A percentile compares a stretch with the other conserved stretches of the same genome.
Conservation (phyloP, 2,888 invertebrate genomes). For the Tinea trinotella region DNA sequence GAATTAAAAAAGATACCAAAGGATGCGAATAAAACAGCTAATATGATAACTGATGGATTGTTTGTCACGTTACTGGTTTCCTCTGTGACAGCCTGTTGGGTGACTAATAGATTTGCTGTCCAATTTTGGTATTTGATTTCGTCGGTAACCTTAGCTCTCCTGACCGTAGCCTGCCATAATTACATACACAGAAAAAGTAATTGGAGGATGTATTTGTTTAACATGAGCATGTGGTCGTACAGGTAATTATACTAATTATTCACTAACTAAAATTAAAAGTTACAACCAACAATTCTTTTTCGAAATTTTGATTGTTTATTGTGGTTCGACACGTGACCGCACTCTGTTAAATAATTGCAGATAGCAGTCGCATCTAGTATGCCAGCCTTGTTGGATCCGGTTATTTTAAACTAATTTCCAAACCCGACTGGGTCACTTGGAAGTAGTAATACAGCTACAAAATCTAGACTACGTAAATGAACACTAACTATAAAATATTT, state of each 20-base stretch:
- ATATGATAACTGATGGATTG: constrained; percentile 48
- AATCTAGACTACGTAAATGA: no score
- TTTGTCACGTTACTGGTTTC: constrained; percentile 42
- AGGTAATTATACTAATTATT: constrained; percentile 44
- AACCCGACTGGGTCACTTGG: no score
- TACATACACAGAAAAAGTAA: constrained; percentile 83
- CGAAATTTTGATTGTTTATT: no score
- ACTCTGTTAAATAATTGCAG: no score
- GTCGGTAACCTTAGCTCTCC: constrained; percentile 71
- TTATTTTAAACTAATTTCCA: no score
- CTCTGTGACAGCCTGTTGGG: constrained; percentile 41
- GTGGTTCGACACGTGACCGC: no score
- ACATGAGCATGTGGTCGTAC: constrained; percentile 77
- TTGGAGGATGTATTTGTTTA: constrained; percentile 85
- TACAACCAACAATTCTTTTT: neutral
- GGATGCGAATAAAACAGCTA: constrained; percentile 29
- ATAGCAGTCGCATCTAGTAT: no score
- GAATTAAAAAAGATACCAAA: constrained; percentile 69
- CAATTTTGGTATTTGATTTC: constrained; percentile 37
- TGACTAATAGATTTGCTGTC: constrained; percentile 35
- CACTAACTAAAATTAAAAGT: neutral
- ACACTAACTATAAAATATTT: no score
- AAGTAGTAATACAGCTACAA: no score
- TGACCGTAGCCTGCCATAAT: constrained; percentile 79
- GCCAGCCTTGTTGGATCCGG: no score